phyloP scores from a whole-genome alignment of 2,888 invertebrate species.

The Apodemia mormo region DNA sequence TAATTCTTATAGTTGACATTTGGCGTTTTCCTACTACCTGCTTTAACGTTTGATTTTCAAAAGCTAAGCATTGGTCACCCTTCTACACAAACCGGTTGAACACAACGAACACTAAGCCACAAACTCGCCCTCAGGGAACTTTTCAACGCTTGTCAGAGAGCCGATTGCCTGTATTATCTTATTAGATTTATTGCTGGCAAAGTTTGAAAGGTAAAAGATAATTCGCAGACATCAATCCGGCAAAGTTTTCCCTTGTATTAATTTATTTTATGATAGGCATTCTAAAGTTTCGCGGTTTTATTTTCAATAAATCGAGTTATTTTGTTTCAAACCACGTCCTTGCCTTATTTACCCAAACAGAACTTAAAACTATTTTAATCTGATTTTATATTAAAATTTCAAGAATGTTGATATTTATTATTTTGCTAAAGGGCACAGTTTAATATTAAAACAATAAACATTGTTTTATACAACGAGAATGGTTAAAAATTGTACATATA shows the following conservation, averaged over 20 bases:
- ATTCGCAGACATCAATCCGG: constrained; percentile 29
- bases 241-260: constrained; percentile 29
- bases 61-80: neutral
- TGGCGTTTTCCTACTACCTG: too few species aligned
- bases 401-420: too few species aligned
- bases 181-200: constrained; percentile 38
- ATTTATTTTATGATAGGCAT: constrained; percentile 21
- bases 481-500: too few species aligned
- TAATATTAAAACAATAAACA: too few species aligned
- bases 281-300: neutral
- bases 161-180: constrained; percentile 36
- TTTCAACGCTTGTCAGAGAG: constrained; percentile 25
- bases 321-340: neutral
- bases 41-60: neutral
- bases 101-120: constrained; percentile 3
- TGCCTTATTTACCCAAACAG: neutral
- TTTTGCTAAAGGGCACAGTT: too few species aligned
- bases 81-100: neutral
- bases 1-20: too few species aligned
- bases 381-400: too few species aligned
- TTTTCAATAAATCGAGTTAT: neutral
- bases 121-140: constrained; percentile 13
- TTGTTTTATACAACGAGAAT: too few species aligned
- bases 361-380: neutral
- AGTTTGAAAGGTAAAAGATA: constrained; percentile 35